These are phyloP conservation scores for Poicephalus meyeri DNA, from an alignment of 2,113 vertebrate genomes.

Conservation along the genomic window DNA sequence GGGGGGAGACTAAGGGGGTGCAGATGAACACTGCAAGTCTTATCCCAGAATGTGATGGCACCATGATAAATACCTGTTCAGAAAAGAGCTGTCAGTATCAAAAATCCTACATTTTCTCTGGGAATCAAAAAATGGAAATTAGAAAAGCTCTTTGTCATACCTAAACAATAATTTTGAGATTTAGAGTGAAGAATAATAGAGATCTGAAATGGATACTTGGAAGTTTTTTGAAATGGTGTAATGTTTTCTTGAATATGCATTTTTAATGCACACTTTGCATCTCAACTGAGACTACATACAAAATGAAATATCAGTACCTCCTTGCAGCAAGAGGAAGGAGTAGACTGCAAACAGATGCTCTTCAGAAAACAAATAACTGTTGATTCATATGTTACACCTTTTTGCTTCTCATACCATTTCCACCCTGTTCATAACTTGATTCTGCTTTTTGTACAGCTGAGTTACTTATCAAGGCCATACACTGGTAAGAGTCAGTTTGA, in stretches of 20 bases:
- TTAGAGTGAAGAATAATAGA: not conserved
- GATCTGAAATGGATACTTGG: not conserved
- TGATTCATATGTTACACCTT: not conserved
- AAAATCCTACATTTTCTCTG: not conserved
- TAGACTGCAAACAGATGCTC: not conserved
- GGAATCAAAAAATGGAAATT: not conserved
- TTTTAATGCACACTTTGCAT: not conserved
- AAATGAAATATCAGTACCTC: not conserved
- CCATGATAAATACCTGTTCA: not conserved
- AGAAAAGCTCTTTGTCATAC: not conserved
- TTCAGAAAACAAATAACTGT: not conserved
- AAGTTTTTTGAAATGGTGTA: not conserved
- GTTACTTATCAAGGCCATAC: not conserved
- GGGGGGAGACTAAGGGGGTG: not conserved
- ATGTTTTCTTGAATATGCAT: not conserved
- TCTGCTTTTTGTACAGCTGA: not conserved
- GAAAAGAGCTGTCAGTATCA: not conserved
- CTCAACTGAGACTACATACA: not conserved
- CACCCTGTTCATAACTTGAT: not conserved
- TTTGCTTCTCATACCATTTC: not conserved
- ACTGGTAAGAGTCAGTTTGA: not conserved
- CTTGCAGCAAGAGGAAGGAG: not conserved
- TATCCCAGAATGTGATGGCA: not conserved
- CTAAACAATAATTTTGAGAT: not conserved
- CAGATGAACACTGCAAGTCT: not conserved